Percentiles rank a stretch among this genome's conserved stretches.
phyloP scores from a whole-genome alignment of 2,113 vertebrate genomes.

The Lepus timidus region DNA sequence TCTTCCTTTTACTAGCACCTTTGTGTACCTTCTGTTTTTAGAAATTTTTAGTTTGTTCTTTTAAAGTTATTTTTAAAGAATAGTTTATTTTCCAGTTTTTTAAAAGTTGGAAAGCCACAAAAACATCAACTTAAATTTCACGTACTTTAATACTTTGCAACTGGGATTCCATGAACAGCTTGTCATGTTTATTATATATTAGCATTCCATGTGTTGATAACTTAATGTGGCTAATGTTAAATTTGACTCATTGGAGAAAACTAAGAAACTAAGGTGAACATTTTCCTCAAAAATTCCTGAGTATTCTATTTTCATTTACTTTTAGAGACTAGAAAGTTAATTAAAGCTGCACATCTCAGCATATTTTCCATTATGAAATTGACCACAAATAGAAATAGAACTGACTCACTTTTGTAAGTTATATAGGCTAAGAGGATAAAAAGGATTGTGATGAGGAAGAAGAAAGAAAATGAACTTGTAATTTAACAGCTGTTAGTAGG shows the following conservation, averaged over 20 bases:
- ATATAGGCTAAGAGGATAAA: background rate
- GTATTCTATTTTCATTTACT: background rate
- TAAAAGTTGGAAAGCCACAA: conserved; percentile 10
- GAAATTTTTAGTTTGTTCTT: conserved; percentile 31
- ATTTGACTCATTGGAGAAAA: conserved; percentile 37
- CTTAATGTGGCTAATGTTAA: conserved; percentile 52
- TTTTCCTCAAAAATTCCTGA: background rate
- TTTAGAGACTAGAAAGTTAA: conserved; percentile 15
- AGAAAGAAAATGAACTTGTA: background rate
- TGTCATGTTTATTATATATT: background rate
- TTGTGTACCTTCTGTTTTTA: conserved; percentile 20
- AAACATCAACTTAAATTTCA: background rate
- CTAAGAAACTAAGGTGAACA: background rate
- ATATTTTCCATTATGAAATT: background rate
- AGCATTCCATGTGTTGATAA: background rate
- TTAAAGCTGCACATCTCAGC: background rate
- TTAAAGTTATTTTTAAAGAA: conserved; percentile 41
- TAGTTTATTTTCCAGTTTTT: conserved; percentile 59
- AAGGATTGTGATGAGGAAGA: background rate
- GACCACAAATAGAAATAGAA: conserved; percentile 41
- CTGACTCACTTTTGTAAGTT: background rate
- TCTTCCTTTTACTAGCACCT: background rate
- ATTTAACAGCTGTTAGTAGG: background rate
- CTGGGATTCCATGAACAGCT: background rate
- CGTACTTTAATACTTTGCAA: conserved; percentile 23